phyloP scores from a whole-genome alignment of 2,888 invertebrate species.

The Nomada lathburiana region DNA sequence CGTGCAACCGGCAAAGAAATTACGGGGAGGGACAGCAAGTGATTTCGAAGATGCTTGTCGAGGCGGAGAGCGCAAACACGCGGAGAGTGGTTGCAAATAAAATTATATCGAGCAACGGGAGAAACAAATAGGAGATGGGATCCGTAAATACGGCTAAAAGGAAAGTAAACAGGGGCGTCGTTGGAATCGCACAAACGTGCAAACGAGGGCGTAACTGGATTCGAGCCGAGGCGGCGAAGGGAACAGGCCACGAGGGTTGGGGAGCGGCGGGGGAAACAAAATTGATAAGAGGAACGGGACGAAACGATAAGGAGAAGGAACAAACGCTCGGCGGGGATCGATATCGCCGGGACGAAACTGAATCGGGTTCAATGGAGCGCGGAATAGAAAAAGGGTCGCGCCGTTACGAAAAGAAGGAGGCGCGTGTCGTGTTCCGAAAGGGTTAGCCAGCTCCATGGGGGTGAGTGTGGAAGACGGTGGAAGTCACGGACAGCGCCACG shows the following conservation, averaged over 20 bases:
- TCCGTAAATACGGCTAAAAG: constrained; percentile 48
- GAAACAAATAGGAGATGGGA: constrained; percentile 26
- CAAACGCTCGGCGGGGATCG: constrained; percentile 30
- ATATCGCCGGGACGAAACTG: constrained; percentile 36
- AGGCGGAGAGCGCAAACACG: constrained; percentile 1
- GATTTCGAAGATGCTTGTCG: background rate
- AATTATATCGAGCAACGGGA: constrained; percentile 25
- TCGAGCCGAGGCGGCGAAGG: constrained; percentile 4
- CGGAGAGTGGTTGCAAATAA: constrained; percentile 38
- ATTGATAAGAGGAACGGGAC: constrained; percentile 41
- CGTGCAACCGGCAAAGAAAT: background rate
- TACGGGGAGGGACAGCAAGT: background rate
- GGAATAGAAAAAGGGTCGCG: background rate
- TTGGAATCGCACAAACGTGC: constrained; percentile 10
- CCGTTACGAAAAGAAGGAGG: background rate
- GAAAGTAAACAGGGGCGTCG: constrained; percentile 45
- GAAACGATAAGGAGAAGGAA: constrained; percentile 32
- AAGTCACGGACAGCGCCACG: constrained; percentile 28
- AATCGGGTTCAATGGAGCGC: constrained; percentile 46
- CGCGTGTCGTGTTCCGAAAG: background rate
- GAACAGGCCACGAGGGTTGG: background rate
- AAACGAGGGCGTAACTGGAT: constrained; percentile 36
- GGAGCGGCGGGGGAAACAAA: background rate
- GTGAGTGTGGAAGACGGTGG: background rate
- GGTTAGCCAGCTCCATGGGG: background rate